Conservation (phyloP, 2,888 invertebrate genomes). For the Melinaea menophilus region DNA sequence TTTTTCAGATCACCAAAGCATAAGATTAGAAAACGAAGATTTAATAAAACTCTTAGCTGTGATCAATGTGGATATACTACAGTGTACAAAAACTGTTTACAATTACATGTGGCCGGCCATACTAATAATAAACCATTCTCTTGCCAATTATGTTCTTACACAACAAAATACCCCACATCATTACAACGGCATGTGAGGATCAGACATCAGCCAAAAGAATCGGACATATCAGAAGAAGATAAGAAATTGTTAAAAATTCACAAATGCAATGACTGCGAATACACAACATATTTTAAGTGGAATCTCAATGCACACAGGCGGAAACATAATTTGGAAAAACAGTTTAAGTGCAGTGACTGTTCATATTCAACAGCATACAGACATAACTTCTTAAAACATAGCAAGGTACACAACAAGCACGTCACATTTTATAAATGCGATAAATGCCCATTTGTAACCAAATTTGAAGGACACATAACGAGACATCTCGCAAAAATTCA, state of each 20-base stretch:
- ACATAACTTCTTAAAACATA: conserved; percentile 38
- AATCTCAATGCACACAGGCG: conserved; percentile 44
- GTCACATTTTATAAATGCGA: conserved; percentile 45
- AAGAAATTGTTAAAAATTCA: conserved; percentile 22
- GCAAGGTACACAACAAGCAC: conserved; percentile 35
- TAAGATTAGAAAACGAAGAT: conserved; percentile 20
- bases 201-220: conserved; percentile 41
- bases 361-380: conserved; percentile 38
- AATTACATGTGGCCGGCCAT: conserved; percentile 47
- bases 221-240: conserved; percentile 18
- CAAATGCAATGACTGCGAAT: conserved; percentile 42
- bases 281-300: conserved; percentile 39
- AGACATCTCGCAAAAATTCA: conserved; percentile 59
- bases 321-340: conserved; percentile 43
- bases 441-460: conserved; percentile 54
- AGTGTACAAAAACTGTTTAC: conserved; percentile 46
- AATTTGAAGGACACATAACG: conserved; percentile 54
- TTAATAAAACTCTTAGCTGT: conserved; percentile 39
- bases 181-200: conserved; percentile 47
- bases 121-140: conserved; percentile 40
- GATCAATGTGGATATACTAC: conserved; percentile 50
- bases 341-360: conserved; percentile 41
- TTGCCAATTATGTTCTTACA: conserved; percentile 47
- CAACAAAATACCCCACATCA: conserved; percentile 48
- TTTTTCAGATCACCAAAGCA: conserved; percentile 17